Percentiles rank a stretch among this genome's conserved stretches.
Conservation (phyloP, 2,797 vertebrate species). For the Neoniphon sammara region DNA sequence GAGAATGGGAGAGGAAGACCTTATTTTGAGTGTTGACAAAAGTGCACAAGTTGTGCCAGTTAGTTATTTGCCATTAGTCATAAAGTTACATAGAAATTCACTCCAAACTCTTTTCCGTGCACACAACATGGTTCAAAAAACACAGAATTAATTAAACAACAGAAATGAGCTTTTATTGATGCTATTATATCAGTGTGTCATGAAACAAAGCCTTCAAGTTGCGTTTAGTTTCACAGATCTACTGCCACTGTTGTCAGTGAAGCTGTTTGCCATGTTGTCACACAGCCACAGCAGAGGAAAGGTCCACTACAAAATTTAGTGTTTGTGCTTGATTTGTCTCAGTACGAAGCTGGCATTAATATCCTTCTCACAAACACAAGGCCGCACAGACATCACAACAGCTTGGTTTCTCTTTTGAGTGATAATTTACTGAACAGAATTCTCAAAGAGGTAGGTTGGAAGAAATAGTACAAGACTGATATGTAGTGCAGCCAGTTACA, state of each 20-base stretch:
- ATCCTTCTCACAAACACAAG: conserved; percentile 41
- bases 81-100: conserved; percentile 30
- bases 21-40: conserved; percentile 43
- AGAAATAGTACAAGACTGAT: conserved; percentile 14
- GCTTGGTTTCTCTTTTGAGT: not conserved
- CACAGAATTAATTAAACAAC: conserved; percentile 25
- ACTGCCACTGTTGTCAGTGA: conserved; percentile 19
- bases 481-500: conserved; percentile 13
- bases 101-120: conserved; percentile 20
- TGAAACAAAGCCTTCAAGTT: conserved; percentile 31
- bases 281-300: not conserved
- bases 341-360: conserved; percentile 6
- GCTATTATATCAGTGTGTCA: conserved; percentile 25
- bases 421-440: conserved; percentile 27
- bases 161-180: conserved; percentile 40
- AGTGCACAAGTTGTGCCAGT: conserved; percentile 19
- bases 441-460: conserved; percentile 21
- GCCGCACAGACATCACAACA: conserved; percentile 38
- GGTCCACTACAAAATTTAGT: not conserved
- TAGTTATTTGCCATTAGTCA: conserved; percentile 37
- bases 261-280: conserved; percentile 27
- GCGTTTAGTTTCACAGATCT: conserved; percentile 31
- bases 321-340: conserved; percentile 14
- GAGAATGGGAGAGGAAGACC: conserved; percentile 4
- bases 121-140: conserved; percentile 21